Evolutionary conservation across 2,113 vertebrate species (phyloP).

Genomic region (Salvelinus sp.): DNA sequence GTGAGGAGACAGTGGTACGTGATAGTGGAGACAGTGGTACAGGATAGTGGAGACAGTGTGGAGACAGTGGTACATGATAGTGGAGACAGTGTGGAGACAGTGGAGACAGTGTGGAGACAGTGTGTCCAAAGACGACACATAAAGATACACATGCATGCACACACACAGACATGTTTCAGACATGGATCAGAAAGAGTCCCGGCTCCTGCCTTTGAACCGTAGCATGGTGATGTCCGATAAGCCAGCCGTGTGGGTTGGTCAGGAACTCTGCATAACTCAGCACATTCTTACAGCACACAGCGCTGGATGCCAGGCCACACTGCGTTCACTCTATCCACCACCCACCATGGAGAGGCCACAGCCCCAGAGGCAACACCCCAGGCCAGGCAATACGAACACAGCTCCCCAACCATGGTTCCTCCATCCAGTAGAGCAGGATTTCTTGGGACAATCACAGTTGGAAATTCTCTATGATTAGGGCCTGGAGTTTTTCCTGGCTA

Average conservation of each 20-base stretch:
- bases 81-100: neutral
- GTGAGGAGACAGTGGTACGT: too few relatives aligned
- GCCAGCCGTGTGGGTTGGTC: slow-evolving; percentile 7
- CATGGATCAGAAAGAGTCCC: neutral
- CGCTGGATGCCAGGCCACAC: neutral
- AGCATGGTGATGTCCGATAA: slow-evolving; percentile 15
- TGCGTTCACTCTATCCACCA: slow-evolving; percentile 7
- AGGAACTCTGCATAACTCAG: slow-evolving; percentile 14
- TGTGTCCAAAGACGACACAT: neutral
- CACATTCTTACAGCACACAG: neutral
- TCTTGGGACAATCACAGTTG: too few relatives aligned
- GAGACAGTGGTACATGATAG: too few relatives aligned
- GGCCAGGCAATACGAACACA: neutral
- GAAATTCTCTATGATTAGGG: too few relatives aligned
- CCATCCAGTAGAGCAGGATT: too few relatives aligned
- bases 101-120: neutral
- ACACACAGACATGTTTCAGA: neutral
- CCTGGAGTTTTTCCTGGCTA: too few relatives aligned
- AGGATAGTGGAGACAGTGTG: too few relatives aligned
- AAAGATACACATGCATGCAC: slow-evolving; percentile 8
- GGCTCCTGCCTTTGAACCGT: slow-evolving; percentile 9
- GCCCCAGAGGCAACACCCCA: neutral
- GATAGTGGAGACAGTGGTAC: too few relatives aligned
- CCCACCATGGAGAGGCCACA: slow-evolving; percentile 1
- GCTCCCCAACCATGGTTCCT: neutral